phyloP scores from a whole-genome alignment of 23 tunicate genomes.

The Aplidium turbinatum region DNA sequence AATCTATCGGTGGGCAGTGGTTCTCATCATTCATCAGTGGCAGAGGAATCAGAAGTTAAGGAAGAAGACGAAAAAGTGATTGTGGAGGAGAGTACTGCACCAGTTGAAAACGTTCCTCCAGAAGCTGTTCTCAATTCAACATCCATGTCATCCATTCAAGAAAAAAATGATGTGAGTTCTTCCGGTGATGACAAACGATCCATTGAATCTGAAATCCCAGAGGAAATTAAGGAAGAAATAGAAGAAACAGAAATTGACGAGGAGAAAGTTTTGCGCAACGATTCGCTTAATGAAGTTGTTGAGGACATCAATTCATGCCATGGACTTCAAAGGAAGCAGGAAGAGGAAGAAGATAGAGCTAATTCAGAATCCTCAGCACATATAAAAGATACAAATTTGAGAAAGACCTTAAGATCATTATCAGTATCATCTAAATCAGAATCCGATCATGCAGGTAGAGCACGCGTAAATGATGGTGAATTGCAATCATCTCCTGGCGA shows the following conservation, averaged over 20 bases:
- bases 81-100: too few relatives aligned
- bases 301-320: neutral
- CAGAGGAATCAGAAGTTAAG: neutral
- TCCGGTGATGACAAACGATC: too few relatives aligned
- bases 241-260: neutral
- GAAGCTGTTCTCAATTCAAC: too few relatives aligned
- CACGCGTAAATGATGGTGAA: too few relatives aligned
- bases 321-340: neutral
- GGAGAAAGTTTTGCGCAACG: neutral
- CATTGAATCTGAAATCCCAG: constrained; percentile 34
- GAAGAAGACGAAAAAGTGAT: too few relatives aligned
- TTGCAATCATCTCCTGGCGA: too few relatives aligned
- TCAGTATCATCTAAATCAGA: neutral
- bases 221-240: constrained; percentile 33
- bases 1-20: too few relatives aligned
- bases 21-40: neutral
- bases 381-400: too few relatives aligned
- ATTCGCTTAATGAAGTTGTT: neutral
- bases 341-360: neutral
- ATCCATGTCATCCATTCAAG: too few relatives aligned
- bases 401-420: neutral
- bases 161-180: too few relatives aligned
- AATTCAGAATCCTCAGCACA: neutral
- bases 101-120: too few relatives aligned
- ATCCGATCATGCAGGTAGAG: too few relatives aligned